Base-by-base conservation (phyloP, 1,140 invertebrate genomes). In the Drosophila ogumai region DNA sequence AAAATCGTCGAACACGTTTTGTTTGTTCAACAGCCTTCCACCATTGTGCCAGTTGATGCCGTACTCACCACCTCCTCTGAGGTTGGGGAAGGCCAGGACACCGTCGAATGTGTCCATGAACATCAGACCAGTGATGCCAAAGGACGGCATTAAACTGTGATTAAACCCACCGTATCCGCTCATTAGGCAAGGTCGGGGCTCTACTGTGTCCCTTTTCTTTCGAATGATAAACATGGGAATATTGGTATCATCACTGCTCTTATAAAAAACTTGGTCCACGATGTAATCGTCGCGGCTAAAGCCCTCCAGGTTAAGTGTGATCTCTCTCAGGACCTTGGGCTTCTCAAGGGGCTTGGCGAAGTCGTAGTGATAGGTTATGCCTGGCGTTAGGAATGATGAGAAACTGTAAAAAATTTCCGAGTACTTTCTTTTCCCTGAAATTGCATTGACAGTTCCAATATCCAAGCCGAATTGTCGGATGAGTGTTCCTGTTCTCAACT, bases 161-260 rank as follows among this genome's bases (percentile, higher is more conserved):
- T 99, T 99, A 92, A 99, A 99, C 1, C 99, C 99, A 34, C 99
- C 99, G 93, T 99, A 99, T 22, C 98, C 99, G 93, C 99, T 99
- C 13, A 99, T 93, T 13, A 99, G 93, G 95, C 96, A 25, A 96
- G 97, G 92, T 95, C 96, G 44, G 93, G 94, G 32, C 96, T 96
- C 93, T 0, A 74, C 38, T 7, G 17, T 46, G 75, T 90, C 90
- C 93, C 96, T 96, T 93, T 97, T 97, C 88, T 95, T 96, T 75
- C 95, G 95, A 15, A 99, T 95, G 68, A 99, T 96, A 93, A 99
- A 99, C 99, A 99, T 99, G 9, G 99, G 99, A 77, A 99, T 95
- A 93, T 96, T 96, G 1, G 98, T 99, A 57, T 97, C 97, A 94
- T 99, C 99, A 93, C 98, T 98, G 92, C 98, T 98, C 1, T 94